Conservation (phyloP, 2,888 invertebrate species). For the Epirrhoe tristata region DNA sequence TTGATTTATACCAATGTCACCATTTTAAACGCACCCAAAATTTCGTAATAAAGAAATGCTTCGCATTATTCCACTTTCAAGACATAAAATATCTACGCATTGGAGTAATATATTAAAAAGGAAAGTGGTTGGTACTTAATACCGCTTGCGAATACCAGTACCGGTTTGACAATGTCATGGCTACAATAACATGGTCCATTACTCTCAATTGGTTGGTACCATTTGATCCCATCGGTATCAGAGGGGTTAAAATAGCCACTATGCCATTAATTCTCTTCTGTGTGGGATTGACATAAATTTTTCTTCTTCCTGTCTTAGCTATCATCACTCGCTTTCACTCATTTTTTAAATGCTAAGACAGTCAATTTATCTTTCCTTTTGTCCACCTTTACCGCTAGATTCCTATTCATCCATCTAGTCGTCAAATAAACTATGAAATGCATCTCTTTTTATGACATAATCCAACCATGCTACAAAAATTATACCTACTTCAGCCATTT, state of each 20-base stretch:
- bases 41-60: constrained; percentile 26
- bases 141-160: constrained; percentile 14
- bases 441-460: too few relatives aligned
- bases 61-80: constrained; percentile 36
- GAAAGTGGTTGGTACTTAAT: constrained; percentile 37
- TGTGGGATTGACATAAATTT: neutral
- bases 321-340: too few relatives aligned
- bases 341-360: too few relatives aligned
- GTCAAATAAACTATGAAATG: too few relatives aligned
- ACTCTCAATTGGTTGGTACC: neutral
- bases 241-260: neutral
- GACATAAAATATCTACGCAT: constrained; percentile 27
- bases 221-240: neutral
- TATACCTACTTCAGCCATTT: too few relatives aligned
- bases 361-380: too few relatives aligned
- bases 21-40: neutral
- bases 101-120: constrained; percentile 36
- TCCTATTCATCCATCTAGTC: too few relatives aligned
- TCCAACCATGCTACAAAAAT: too few relatives aligned
- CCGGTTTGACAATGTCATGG: constrained; percentile 36
- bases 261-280: neutral
- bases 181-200: constrained; percentile 1
- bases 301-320: too few relatives aligned
- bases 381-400: too few relatives aligned
- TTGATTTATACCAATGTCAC: constrained; percentile 12